Evolutionary conservation across 2,797 vertebrate species (phyloP).

Genomic region (Centropyge bicolor): DNA sequence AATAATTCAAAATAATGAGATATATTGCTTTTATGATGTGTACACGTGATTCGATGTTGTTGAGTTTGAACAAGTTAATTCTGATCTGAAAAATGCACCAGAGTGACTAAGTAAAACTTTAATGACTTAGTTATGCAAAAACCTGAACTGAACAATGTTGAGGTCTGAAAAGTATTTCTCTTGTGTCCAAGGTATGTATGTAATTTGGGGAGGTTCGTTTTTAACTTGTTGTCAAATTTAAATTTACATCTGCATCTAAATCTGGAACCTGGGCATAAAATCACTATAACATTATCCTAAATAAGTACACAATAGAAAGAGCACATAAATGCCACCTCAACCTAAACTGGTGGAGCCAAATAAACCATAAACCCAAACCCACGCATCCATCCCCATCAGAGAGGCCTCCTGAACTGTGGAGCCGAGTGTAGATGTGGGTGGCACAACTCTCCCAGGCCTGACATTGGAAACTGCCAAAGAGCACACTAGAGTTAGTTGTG

Average conservation of each 20-base stretch:
- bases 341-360: slow-evolving; percentile 59
- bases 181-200: slow-evolving; percentile 25
- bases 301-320: slow-evolving; percentile 60
- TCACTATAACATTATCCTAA: slow-evolving; percentile 48
- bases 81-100: no score
- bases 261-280: slow-evolving; percentile 15
- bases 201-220: slow-evolving; percentile 31
- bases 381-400: slow-evolving; percentile 66
- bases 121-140: slow-evolving; percentile 21
- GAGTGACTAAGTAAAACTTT: neutral
- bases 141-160: neutral
- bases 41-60: no score
- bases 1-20: no score
- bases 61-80: no score
- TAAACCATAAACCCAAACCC: slow-evolving; percentile 61
- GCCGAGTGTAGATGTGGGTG: slow-evolving; percentile 80
- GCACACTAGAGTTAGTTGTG: slow-evolving; percentile 87
- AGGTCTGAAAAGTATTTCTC: neutral
- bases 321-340: slow-evolving; percentile 52
- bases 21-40: no score
- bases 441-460: slow-evolving; percentile 82
- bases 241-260: slow-evolving; percentile 34
- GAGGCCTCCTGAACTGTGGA: slow-evolving; percentile 77
- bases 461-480: slow-evolving; percentile 85
- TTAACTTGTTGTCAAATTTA: slow-evolving; percentile 35